Percentiles rank a stretch among this genome's conserved stretches.
phyloP scores from a whole-genome alignment of 1,140 invertebrate species.

The Trigoniulus corallinus region DNA sequence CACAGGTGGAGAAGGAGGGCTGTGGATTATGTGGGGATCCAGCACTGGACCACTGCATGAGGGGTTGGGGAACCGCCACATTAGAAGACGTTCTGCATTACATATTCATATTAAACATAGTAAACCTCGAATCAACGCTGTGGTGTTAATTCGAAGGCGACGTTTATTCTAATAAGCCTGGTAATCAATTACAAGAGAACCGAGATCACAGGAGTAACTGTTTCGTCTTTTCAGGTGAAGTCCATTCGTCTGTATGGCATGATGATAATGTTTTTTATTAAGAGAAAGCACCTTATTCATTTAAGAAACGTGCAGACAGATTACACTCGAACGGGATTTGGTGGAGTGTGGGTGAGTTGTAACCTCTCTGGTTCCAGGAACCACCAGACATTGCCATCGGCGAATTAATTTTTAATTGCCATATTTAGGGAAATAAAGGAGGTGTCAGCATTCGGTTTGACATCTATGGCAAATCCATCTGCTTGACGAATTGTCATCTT shows the following conservation, averaged over 20 bases:
- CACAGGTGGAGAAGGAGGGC: too few relatives aligned
- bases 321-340: slow-evolving; percentile 70
- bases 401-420: slow-evolving; percentile 6
- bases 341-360: slow-evolving; percentile 59
- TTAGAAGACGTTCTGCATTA: not conserved
- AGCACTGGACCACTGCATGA: not conserved
- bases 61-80: not conserved
- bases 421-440: slow-evolving; percentile 75
- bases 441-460: slow-evolving; percentile 71
- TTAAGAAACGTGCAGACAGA: slow-evolving; percentile 64
- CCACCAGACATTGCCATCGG: not conserved
- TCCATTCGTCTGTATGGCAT: slow-evolving; percentile 26
- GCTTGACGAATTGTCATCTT: slow-evolving; percentile 73
- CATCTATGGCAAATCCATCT: slow-evolving; percentile 67
- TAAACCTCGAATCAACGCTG: slow-evolving; percentile 43
- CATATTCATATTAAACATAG: not conserved
- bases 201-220: not conserved
- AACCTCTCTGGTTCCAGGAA: not conserved
- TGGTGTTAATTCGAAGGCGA: slow-evolving; percentile 15
- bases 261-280: slow-evolving; percentile 52
- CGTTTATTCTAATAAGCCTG: not conserved
- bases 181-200: not conserved
- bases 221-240: not conserved
- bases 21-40: too few relatives aligned
- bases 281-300: slow-evolving; percentile 57